phyloP scores from a whole-genome alignment of 2,797 vertebrate genomes.

The Numenius phaeopus region DNA sequence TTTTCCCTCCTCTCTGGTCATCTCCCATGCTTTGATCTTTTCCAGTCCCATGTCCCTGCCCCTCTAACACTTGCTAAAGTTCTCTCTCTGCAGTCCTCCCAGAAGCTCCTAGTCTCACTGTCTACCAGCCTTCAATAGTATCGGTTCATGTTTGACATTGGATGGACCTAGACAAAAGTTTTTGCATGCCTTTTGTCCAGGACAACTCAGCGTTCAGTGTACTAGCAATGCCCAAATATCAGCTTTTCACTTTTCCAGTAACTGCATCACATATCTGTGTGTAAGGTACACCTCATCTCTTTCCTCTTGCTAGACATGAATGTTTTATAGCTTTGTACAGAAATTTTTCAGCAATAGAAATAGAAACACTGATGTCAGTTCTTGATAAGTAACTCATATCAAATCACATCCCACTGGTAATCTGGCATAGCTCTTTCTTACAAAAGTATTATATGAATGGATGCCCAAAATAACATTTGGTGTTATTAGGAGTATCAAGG shows the following conservation, averaged over 20 bases:
- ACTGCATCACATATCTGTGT: neutral
- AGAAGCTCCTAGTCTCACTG: neutral
- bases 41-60: neutral
- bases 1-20: neutral
- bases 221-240: neutral
- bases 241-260: slow-evolving; percentile 25
- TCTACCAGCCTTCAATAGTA: neutral
- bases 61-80: neutral
- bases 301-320: slow-evolving; percentile 1
- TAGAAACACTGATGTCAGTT: slow-evolving; percentile 69
- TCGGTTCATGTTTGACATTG: neutral
- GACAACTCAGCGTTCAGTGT: neutral
- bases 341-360: slow-evolving; percentile 72
- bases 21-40: neutral
- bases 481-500: slow-evolving; percentile 50
- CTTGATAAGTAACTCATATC: slow-evolving; percentile 67
- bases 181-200: neutral
- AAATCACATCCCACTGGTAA: slow-evolving; percentile 62
- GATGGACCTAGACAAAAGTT: neutral
- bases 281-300: neutral
- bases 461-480: slow-evolving; percentile 77
- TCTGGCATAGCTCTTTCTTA: slow-evolving; percentile 66
- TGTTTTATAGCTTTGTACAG: slow-evolving; percentile 58
- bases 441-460: slow-evolving; percentile 67
- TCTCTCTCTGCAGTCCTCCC: neutral